phyloP scores from a whole-genome alignment of 2,888 invertebrate genomes.

The Chrysomela aeneicollis region DNA sequence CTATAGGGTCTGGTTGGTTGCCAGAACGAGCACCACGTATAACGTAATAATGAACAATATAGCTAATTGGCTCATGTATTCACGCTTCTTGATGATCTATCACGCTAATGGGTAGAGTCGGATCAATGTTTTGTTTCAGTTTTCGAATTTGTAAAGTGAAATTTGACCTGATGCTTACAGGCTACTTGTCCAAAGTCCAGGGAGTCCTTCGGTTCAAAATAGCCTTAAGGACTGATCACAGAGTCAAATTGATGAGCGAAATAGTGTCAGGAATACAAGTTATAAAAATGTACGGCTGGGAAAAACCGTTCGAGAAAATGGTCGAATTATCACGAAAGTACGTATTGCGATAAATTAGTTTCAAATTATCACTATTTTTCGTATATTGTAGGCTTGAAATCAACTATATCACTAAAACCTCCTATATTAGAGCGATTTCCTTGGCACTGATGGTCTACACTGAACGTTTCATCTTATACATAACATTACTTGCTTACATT shows the following conservation, averaged over 20 bases:
- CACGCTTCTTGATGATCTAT: too few relatives aligned
- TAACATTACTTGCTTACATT: constrained; percentile 81
- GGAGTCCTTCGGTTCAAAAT: constrained; percentile 62
- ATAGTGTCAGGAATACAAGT: constrained; percentile 77
- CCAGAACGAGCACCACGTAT: too few relatives aligned
- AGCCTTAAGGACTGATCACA: constrained; percentile 67
- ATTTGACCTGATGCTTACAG: constrained; percentile 47
- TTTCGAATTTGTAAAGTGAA: neutral
- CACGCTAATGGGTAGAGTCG: too few relatives aligned
- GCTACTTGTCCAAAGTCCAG: constrained; percentile 62
- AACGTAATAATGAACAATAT: too few relatives aligned
- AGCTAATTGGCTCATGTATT: too few relatives aligned
- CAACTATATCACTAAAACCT: constrained; percentile 69
- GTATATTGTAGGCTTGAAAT: constrained; percentile 65
- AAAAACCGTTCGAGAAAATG: constrained; percentile 72
- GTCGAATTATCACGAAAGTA: constrained; percentile 69
- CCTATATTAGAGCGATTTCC: constrained; percentile 73
- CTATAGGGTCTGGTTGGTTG: too few relatives aligned
- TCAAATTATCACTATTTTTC: too few relatives aligned
- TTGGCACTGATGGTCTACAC: constrained; percentile 78
- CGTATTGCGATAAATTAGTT: constrained; percentile 38
- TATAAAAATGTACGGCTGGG: constrained; percentile 84
- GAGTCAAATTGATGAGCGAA: constrained; percentile 78
- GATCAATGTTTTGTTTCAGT: too few relatives aligned
- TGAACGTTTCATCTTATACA: constrained; percentile 82